Conservation (phyloP, 2,797 vertebrate genomes). For the Danio choprae region DNA sequence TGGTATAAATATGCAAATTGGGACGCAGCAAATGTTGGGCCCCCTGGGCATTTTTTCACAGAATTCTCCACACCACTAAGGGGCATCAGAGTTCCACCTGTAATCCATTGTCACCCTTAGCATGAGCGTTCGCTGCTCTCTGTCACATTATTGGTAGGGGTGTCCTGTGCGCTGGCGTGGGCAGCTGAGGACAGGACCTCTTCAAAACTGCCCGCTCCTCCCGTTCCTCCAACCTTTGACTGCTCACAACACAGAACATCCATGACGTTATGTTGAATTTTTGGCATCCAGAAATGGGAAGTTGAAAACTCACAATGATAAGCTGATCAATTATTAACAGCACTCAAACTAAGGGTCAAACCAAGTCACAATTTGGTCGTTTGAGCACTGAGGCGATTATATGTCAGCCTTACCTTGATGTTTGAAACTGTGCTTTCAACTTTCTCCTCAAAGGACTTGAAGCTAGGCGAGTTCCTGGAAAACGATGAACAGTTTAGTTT, state of each 20-base stretch:
- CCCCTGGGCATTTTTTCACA: neutral
- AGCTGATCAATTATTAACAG: constrained; percentile 50
- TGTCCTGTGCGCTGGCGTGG: constrained; percentile 88
- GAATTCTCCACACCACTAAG: constrained; percentile 40
- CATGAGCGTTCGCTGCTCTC: constrained; percentile 80
- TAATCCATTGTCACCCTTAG: constrained; percentile 64
- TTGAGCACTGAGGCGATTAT: constrained; percentile 4
- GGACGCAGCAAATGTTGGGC: neutral
- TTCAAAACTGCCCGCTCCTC: constrained; percentile 88
- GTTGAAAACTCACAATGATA: constrained; percentile 24
- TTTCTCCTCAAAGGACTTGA: constrained; percentile 97
- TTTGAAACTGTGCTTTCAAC: constrained; percentile 94
- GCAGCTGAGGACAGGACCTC: constrained; percentile 94
- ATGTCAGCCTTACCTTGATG: constrained; percentile 87
- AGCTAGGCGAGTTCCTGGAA: constrained; percentile 94
- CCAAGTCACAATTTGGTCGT: constrained; percentile 2
- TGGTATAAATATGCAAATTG: too few relatives aligned
- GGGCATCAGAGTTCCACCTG: constrained; percentile 50
- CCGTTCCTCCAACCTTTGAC: constrained; percentile 88
- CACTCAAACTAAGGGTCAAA: neutral
- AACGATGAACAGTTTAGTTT: constrained; percentile 46
- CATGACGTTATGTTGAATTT: neutral
- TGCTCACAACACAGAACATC: constrained; percentile 63
- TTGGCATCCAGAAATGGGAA: constrained; percentile 1
- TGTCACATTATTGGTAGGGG: constrained; percentile 73